A percentile compares a stretch with the other conserved stretches of the same genome.
These are phyloP conservation scores for Pygocentrus nattereri DNA, from an alignment of 2,797 vertebrate genomes.

Conservation along the genomic window DNA sequence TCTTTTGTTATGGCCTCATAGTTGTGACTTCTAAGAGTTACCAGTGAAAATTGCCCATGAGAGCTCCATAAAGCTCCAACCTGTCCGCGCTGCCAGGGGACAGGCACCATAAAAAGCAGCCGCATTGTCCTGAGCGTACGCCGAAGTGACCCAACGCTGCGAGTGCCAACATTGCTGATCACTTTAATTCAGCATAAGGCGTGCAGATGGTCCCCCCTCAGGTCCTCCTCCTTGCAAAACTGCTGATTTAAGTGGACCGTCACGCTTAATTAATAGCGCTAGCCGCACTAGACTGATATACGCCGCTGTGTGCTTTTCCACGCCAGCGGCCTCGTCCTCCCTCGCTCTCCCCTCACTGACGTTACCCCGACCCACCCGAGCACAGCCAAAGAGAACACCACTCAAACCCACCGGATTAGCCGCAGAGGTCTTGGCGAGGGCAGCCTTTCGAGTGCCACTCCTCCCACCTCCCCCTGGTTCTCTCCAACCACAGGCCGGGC, in stretches of 20 bases:
- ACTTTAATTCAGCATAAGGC: slow-evolving; percentile 71
- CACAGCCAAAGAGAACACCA: not conserved
- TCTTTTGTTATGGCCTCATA: no score
- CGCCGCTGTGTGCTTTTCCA: slow-evolving; percentile 68
- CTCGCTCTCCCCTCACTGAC: not conserved
- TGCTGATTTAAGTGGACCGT: slow-evolving; percentile 81
- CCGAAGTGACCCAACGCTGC: slow-evolving; percentile 58
- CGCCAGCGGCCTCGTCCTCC: slow-evolving; percentile 64
- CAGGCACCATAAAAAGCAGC: not conserved
- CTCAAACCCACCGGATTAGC: slow-evolving; percentile 62
- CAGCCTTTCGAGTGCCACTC: slow-evolving; percentile 21
- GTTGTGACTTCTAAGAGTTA: no score
- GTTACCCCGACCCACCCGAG: not conserved
- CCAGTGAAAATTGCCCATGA: not conserved
- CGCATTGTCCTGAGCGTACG: slow-evolving; percentile 43
- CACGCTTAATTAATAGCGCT: slow-evolving; percentile 81
- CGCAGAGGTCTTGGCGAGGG: slow-evolving; percentile 70
- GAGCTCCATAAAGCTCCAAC: not conserved
- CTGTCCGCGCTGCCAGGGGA: not conserved
- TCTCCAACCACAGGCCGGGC: not conserved
- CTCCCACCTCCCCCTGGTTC: not conserved
- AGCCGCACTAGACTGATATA: slow-evolving; percentile 69
- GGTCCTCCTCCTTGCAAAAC: slow-evolving; percentile 71
- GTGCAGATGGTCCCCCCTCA: slow-evolving; percentile 75
- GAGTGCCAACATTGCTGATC: slow-evolving; percentile 75